These are phyloP conservation scores for Plodia interpunctella DNA, from an alignment of 1,140 invertebrate species.

Conservation along the genomic window DNA sequence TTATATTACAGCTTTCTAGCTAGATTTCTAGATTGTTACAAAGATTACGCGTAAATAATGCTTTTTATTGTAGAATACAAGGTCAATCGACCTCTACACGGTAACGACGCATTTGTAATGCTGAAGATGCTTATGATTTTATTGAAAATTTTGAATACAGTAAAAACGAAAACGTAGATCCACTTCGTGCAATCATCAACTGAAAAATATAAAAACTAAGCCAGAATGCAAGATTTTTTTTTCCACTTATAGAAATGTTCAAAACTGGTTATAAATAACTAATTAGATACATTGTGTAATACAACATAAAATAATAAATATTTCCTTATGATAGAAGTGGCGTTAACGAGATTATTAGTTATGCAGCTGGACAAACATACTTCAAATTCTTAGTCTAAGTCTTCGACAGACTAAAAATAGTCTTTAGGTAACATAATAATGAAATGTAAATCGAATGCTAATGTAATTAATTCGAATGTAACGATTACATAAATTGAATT, in stretches of 20 bases:
- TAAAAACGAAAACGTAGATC: too few species aligned
- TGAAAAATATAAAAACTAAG: too few species aligned
- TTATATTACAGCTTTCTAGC: constrained; percentile 31
- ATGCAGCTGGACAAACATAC: constrained; percentile 17
- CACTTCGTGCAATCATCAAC: too few species aligned
- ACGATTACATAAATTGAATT: constrained; percentile 11
- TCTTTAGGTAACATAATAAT: background rate
- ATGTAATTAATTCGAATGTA: background rate
- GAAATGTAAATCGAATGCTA: background rate
- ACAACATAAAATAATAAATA: background rate
- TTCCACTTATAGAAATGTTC: too few species aligned
- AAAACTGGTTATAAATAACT: background rate
- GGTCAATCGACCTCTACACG: too few species aligned
- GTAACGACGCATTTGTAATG: too few species aligned
- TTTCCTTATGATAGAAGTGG: background rate
- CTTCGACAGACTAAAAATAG: constrained; percentile 4
- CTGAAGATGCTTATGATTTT: too few species aligned
- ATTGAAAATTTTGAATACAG: too few species aligned
- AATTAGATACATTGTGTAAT: background rate
- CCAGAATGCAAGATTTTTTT: too few species aligned
- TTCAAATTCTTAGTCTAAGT: background rate
- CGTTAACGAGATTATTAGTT: constrained; percentile 22
- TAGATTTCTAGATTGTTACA: background rate
- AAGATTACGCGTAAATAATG: too few species aligned
- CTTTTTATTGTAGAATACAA: too few species aligned